Evolutionary conservation across 2,888 invertebrate genomes (phyloP).

Genomic region (Drosophila greeni): DNA sequence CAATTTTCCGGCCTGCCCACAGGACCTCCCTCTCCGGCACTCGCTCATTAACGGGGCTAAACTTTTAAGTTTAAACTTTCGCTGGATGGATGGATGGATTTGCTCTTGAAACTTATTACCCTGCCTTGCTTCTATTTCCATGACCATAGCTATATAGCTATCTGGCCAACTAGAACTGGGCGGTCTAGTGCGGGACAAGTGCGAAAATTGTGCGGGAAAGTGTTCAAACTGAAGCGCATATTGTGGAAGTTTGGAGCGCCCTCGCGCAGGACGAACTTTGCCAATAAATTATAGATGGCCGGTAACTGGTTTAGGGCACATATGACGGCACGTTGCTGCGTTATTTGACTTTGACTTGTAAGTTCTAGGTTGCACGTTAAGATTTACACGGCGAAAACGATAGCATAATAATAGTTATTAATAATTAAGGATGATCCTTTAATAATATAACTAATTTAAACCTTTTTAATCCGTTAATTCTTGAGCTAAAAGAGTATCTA

Average conservation of each 20-base stretch:
- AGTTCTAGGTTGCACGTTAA: conserved; percentile 4
- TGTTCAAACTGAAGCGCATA: conserved; percentile 42
- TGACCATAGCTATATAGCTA: conserved; percentile 12
- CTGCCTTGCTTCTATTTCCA: conserved; percentile 18
- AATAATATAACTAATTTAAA: not conserved
- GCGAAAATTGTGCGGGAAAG: conserved; percentile 26
- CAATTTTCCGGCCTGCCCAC: not conserved
- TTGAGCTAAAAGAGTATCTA: not conserved
- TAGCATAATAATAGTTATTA: no score
- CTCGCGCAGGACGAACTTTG: conserved; percentile 52
- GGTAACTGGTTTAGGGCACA: conserved; percentile 22
- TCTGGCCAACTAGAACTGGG: conserved; percentile 10
- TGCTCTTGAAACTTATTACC: conserved; percentile 50
- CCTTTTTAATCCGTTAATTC: no score
- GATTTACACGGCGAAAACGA: not conserved
- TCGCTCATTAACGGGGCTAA: conserved; percentile 57
- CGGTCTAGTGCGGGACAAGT: conserved; percentile 24
- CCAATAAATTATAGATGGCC: conserved; percentile 61
- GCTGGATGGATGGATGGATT: conserved; percentile 25
- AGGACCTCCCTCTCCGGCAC: not conserved
- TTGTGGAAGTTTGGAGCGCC: conserved; percentile 62
- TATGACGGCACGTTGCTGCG: conserved; percentile 21
- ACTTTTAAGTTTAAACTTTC: conserved; percentile 42
- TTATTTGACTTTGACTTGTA: conserved; percentile 24
- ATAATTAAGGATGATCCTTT: not conserved